Percentiles rank a stretch among this genome's conserved stretches.
Evolutionary conservation across 2,113 vertebrate species (phyloP).

Genomic region (Crocuta crocuta): DNA sequence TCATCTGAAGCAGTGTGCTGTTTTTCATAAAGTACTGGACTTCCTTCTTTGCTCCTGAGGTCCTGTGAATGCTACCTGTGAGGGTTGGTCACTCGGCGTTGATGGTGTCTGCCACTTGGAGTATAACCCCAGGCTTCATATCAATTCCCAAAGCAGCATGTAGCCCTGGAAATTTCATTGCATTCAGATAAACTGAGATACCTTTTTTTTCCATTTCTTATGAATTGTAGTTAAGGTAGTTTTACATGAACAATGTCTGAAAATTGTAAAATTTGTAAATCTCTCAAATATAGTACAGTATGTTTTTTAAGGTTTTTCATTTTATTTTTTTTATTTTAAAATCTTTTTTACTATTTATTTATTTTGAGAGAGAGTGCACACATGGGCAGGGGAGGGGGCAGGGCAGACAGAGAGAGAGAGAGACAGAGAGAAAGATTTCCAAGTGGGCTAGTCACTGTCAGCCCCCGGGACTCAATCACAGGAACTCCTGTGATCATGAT

Average conservation of each 20-base stretch:
- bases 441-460: too few relatives aligned
- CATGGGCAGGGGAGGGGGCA: too few relatives aligned
- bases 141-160: not conserved
- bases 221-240: not conserved
- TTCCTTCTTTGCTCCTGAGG: not conserved
- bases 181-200: not conserved
- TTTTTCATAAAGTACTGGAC: not conserved
- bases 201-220: not conserved
- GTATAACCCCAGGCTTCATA: not conserved
- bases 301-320: not conserved
- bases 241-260: not conserved
- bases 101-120: not conserved
- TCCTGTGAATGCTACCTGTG: not conserved
- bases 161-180: not conserved
- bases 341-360: too few relatives aligned
- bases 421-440: too few relatives aligned
- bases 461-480: too few relatives aligned
- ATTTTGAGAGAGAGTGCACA: too few relatives aligned
- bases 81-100: not conserved
- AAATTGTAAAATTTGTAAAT: not conserved
- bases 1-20: not conserved
- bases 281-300: not conserved
- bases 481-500: too few relatives aligned
- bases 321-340: too few relatives aligned
- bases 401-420: too few relatives aligned